phyloP scores from a whole-genome alignment of 2,797 vertebrate species.

The Betta splendens region DNA sequence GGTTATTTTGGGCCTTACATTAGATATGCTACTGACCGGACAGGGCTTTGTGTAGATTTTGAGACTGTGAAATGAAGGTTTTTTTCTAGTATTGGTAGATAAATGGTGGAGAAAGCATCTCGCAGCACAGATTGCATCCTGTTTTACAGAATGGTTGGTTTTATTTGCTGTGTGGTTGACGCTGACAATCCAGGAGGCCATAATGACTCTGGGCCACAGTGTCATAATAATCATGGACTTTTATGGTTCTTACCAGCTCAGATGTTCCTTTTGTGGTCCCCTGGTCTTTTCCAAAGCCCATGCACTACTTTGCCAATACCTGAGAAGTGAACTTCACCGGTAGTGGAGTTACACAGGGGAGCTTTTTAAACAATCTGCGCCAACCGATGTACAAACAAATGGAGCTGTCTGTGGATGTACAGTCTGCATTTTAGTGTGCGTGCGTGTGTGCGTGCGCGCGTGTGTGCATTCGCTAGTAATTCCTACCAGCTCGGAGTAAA shows the following conservation, averaged over 20 bases:
- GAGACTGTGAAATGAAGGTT: constrained; percentile 15
- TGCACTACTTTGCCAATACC: constrained; percentile 72
- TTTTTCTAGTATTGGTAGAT: neutral
- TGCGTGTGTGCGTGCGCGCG: constrained; percentile 31
- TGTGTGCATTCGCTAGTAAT: constrained; percentile 45
- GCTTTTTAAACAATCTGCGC: constrained; percentile 66
- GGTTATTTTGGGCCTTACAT: constrained; percentile 7
- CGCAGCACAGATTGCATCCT: constrained; percentile 7
- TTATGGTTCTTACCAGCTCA: constrained; percentile 2
- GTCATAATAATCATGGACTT: constrained; percentile 13
- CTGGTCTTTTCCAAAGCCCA: constrained; percentile 49
- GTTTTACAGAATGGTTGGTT: neutral
- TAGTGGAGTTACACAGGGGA: constrained; percentile 30
- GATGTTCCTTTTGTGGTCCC: constrained; percentile 12
- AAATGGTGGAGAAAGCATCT: constrained; percentile 7
- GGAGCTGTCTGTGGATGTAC: constrained; percentile 35
- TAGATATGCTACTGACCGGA: constrained; percentile 4
- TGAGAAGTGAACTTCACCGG: constrained; percentile 29
- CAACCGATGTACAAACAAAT: constrained; percentile 55
- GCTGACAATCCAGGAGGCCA: constrained; percentile 57
- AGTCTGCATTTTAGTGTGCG: constrained; percentile 43
- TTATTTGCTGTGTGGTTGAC: constrained; percentile 16
- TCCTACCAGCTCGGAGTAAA: constrained; percentile 43
- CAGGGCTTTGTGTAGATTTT: constrained; percentile 10
- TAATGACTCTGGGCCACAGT: constrained; percentile 19